Percentiles rank a stretch among this genome's conserved stretches.
These are phyloP conservation scores for Anguilla anguilla DNA, from an alignment of 2,797 vertebrate genomes.

Conservation along the genomic window DNA sequence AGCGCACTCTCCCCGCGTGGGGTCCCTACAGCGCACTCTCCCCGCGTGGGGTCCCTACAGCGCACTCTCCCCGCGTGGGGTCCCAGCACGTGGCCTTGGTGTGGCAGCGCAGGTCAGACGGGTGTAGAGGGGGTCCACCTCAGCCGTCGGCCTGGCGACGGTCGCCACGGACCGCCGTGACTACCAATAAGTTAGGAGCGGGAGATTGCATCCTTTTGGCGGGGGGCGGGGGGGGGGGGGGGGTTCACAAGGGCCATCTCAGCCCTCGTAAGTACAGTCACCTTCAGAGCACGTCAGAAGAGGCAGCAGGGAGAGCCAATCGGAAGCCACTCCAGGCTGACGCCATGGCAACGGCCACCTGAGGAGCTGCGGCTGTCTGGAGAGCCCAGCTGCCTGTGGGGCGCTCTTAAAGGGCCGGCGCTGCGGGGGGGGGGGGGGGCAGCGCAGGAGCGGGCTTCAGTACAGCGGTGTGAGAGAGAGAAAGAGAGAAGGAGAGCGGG, in stretches of 20 bases:
- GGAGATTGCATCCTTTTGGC: slow-evolving; percentile 25
- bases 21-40: too few relatives aligned
- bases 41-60: too few relatives aligned
- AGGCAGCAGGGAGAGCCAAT: slow-evolving; percentile 61
- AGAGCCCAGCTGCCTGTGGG: slow-evolving; percentile 24
- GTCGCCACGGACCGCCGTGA: background rate
- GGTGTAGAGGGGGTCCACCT: background rate
- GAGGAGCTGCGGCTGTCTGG: slow-evolving; percentile 27
- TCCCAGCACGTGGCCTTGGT: too few relatives aligned
- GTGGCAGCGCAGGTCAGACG: too few relatives aligned
- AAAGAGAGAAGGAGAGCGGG: background rate
- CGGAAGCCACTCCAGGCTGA: slow-evolving; percentile 50
- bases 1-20: too few relatives aligned
- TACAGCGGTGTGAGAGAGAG: slow-evolving; percentile 23
- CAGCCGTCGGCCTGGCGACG: background rate
- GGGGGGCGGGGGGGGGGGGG: slow-evolving; percentile 29
- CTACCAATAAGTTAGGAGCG: background rate
- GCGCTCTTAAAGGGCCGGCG: slow-evolving; percentile 5
- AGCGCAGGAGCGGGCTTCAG: background rate
- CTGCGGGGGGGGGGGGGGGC: background rate
- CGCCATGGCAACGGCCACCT: slow-evolving; percentile 71
- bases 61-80: too few relatives aligned
- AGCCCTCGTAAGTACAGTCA: slow-evolving; percentile 31
- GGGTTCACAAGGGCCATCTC: slow-evolving; percentile 2
- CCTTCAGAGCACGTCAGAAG: slow-evolving; percentile 49